Percentiles rank a stretch among this genome's conserved stretches.
Conservation (phyloP, 2,888 invertebrate genomes). For the Atherix ibis region DNA sequence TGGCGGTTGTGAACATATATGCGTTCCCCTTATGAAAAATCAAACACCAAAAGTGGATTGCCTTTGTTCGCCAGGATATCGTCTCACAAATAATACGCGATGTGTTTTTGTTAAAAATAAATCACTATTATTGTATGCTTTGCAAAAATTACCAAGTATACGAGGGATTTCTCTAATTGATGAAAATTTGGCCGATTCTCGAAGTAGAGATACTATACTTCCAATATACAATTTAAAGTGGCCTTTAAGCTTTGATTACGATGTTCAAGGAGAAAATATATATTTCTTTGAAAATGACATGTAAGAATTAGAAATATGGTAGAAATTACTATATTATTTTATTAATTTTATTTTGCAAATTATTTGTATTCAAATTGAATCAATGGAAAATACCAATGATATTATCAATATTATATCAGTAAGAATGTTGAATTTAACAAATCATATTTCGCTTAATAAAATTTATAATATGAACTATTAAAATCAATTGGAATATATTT, state of each 20-base stretch:
- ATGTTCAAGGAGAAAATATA: conserved; percentile 41
- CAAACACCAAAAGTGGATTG: conserved; percentile 44
- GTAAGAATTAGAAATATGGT: too few species aligned
- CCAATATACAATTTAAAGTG: conserved; percentile 51
- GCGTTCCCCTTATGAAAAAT: conserved; percentile 47
- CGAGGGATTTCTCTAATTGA: conserved; percentile 40
- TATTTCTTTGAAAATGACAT: conserved; percentile 45
- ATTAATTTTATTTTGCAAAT: too few species aligned
- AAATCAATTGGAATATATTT: too few species aligned
- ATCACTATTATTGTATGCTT: conserved; percentile 48
- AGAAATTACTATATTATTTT: too few species aligned
- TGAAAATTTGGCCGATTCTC: conserved; percentile 13
- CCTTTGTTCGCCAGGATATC: conserved; percentile 56
- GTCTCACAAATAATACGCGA: conserved; percentile 38
- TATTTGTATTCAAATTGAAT: too few species aligned
- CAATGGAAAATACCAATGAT: too few species aligned
- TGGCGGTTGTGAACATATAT: conserved; percentile 62
- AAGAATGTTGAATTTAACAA: too few species aligned
- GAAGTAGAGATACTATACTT: conserved; percentile 40
- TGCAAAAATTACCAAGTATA: conserved; percentile 53
- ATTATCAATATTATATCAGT: too few species aligned
- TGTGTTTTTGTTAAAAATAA: conserved; percentile 44
- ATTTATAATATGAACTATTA: too few species aligned
- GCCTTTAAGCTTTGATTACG: conserved; percentile 53
- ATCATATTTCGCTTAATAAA: too few species aligned